Percentiles rank a stretch among this genome's conserved stretches.
Conservation (phyloP, 2,797 vertebrate species). For the Petrocephalus sullivani region DNA sequence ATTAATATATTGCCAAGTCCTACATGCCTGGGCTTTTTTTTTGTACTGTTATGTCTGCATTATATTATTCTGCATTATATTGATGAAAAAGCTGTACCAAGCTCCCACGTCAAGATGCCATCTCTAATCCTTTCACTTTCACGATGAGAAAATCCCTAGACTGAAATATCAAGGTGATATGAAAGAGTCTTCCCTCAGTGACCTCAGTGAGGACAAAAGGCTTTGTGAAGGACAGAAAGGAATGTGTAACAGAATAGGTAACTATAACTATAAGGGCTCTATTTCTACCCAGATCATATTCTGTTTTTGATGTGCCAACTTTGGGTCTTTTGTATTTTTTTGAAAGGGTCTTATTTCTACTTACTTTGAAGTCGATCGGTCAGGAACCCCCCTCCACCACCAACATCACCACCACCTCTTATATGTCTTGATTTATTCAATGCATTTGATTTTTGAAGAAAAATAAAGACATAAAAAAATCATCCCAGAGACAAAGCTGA, state of each 20-base stretch:
- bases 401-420: background rate
- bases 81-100: background rate
- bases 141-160: no score
- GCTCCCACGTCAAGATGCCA: background rate
- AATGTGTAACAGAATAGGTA: background rate
- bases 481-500: background rate
- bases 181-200: background rate
- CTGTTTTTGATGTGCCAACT: background rate
- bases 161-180: no score
- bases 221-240: background rate
- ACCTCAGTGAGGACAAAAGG: background rate
- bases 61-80: background rate
- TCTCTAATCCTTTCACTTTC: background rate
- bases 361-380: background rate
- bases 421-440: background rate
- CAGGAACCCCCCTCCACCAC: background rate
- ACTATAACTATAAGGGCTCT: background rate
- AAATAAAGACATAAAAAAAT: background rate
- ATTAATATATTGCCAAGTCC: no score
- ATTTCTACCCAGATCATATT: background rate
- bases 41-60: background rate
- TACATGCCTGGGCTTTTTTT: no score
- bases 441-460: background rate
- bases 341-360: background rate
- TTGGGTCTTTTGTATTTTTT: background rate